These are phyloP conservation scores for Diarsia rubi DNA, from an alignment of 2,888 invertebrate genomes.

Conservation along the genomic window DNA sequence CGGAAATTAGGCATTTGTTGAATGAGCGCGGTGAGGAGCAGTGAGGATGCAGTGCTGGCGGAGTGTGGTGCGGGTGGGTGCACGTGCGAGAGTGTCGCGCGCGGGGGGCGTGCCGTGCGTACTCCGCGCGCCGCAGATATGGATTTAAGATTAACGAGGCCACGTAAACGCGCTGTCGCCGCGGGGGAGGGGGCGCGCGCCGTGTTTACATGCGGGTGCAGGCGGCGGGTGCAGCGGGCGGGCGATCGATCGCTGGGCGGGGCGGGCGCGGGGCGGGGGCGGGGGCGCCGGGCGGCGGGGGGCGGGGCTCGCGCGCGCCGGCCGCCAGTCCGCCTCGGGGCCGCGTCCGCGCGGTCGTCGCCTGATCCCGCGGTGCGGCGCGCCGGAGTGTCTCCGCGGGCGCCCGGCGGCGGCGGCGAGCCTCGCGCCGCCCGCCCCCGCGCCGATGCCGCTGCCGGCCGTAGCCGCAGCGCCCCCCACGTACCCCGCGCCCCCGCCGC, in stretches of 20 bases:
- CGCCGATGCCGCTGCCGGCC: conserved; percentile 89
- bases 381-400: conserved; percentile 88
- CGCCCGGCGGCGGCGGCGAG: conserved; percentile 89
- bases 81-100: conserved; percentile 58
- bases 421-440: conserved; percentile 88
- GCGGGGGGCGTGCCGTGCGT: conserved; percentile 75
- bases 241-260: conserved; percentile 85
- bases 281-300: conserved; percentile 74
- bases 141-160: conserved; percentile 88
- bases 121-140: conserved; percentile 82
- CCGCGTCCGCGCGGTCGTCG: conserved; percentile 90
- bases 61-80: conserved; percentile 19
- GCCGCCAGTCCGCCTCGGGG: conserved; percentile 88
- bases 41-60: conserved; percentile 30
- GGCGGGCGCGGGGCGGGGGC: conserved; percentile 73
- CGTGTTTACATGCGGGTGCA: conserved; percentile 87
- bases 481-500: conserved; percentile 79
- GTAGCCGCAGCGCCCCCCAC: conserved; percentile 78
- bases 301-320: conserved; percentile 78
- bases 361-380: conserved; percentile 85
- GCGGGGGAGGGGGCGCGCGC: conserved; percentile 92
- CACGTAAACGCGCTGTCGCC: conserved; percentile 80
- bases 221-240: conserved; percentile 91
- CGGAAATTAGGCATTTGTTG: not conserved
- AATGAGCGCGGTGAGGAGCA: conserved; percentile 35